These are phyloP conservation scores for Aplidium turbinatum DNA, from an alignment of 23 tunicate genomes.

Conservation along the genomic window DNA sequence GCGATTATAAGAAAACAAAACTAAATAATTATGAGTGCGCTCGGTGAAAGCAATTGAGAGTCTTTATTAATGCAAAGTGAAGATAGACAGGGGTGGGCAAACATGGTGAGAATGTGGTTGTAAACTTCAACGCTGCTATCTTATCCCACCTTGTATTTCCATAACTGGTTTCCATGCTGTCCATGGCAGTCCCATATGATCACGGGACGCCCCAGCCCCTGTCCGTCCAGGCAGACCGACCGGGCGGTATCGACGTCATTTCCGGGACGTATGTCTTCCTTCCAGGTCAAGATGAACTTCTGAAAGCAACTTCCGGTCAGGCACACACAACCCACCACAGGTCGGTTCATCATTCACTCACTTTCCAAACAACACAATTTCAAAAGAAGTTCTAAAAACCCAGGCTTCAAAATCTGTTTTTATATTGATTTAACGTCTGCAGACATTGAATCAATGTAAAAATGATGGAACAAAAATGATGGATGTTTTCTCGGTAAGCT, in stretches of 20 bases:
- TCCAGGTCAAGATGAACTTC: slow-evolving; percentile 70
- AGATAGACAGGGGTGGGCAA: not conserved
- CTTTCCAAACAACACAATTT: not conserved
- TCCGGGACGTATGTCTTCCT: slow-evolving; percentile 82
- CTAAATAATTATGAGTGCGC: no score
- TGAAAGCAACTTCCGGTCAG: no score
- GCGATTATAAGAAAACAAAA: no score
- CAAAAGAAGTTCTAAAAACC: not conserved
- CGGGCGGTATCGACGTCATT: slow-evolving; percentile 42
- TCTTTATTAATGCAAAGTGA: not conserved
- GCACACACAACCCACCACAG: not conserved
- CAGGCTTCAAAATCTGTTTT: not conserved
- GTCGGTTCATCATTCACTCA: not conserved
- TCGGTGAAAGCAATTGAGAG: no score
- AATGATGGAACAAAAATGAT: no score
- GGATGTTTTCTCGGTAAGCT: no score
- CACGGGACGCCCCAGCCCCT: slow-evolving; percentile 8
- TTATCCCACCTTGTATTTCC: slow-evolving; percentile 51
- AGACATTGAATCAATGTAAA: no score
- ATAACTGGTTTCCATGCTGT: slow-evolving; percentile 76
- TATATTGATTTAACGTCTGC: not conserved
- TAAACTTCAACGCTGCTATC: not conserved
- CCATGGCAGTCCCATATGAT: slow-evolving; percentile 77
- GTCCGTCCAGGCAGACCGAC: slow-evolving; percentile 66
- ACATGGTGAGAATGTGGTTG: not conserved